A percentile compares a stretch with the other conserved stretches of the same genome.
Evolutionary conservation across 1,140 invertebrate genomes (phyloP).

Genomic region (Dinoponera quadriceps): DNA sequence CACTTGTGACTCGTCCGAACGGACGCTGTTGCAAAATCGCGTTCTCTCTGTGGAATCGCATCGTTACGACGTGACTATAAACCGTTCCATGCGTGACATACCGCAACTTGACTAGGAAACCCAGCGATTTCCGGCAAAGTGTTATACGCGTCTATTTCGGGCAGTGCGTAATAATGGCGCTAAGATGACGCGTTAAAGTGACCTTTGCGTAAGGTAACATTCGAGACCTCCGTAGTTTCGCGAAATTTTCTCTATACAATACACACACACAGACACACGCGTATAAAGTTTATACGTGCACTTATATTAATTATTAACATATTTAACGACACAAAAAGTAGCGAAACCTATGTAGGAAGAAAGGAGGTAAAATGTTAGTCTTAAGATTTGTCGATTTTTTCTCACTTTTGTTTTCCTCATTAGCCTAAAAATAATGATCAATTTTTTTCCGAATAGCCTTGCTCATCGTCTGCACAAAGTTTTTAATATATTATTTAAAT

Average conservation of each 20-base stretch:
- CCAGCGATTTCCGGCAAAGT: slow-evolving; percentile 41
- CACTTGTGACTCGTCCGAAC: slow-evolving; percentile 32
- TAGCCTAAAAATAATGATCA: too few species aligned
- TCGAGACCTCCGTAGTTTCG: not conserved
- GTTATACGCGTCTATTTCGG: slow-evolving; percentile 40
- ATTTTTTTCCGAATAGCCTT: too few species aligned
- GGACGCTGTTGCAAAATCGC: slow-evolving; percentile 50
- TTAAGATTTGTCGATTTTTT: too few species aligned
- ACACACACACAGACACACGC: too few species aligned
- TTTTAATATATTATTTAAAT: too few species aligned
- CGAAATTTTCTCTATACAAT: not conserved
- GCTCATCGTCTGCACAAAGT: too few species aligned
- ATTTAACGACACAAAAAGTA: too few species aligned
- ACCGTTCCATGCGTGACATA: slow-evolving; percentile 50
- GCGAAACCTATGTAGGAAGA: too few species aligned
- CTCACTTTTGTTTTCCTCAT: too few species aligned
- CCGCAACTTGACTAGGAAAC: slow-evolving; percentile 45
- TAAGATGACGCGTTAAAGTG: slow-evolving; percentile 41
- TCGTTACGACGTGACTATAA: slow-evolving; percentile 51
- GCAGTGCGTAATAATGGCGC: slow-evolving; percentile 20
- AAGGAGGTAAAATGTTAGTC: too few species aligned
- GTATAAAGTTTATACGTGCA: too few species aligned
- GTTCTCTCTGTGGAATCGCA: slow-evolving; percentile 29
- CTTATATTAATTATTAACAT: too few species aligned
- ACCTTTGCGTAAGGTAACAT: not conserved